phyloP scores from a whole-genome alignment of 2,888 invertebrate species.

The Phymatocera aterrima region DNA sequence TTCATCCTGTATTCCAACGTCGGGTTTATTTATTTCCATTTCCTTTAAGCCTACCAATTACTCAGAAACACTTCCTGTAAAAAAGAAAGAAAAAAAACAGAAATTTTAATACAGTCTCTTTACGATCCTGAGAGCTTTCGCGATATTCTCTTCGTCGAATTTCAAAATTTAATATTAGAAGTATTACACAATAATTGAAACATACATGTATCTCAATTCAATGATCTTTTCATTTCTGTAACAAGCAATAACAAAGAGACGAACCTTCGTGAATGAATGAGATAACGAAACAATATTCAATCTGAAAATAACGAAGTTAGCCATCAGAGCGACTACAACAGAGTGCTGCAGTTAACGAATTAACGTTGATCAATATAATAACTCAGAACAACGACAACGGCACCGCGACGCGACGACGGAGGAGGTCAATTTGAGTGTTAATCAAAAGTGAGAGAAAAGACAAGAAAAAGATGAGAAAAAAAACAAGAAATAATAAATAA shows the following conservation, averaged over 20 bases:
- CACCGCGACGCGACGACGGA: too few species aligned
- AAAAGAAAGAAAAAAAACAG: background rate
- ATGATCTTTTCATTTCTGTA: too few species aligned
- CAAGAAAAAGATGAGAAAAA: background rate
- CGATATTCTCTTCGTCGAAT: too few species aligned
- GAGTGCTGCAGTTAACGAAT: background rate
- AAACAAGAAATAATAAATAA: background rate
- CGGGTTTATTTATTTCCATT: slow-evolving; percentile 63
- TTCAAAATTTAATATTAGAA: too few species aligned
- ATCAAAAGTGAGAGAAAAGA: slow-evolving; percentile 17
- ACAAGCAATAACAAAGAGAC: too few species aligned
- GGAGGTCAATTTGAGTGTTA: slow-evolving; percentile 21
- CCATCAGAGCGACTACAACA: background rate
- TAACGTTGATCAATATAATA: slow-evolving; percentile 35
- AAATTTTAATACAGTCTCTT: too few species aligned
- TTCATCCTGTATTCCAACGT: slow-evolving; percentile 58
- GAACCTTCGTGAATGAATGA: too few species aligned
- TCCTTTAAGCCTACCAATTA: slow-evolving; percentile 50
- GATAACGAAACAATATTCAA: too few species aligned
- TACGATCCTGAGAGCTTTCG: too few species aligned
- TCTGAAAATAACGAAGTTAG: too few species aligned
- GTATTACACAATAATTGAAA: background rate
- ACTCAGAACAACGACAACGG: slow-evolving; percentile 22
- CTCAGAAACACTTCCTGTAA: slow-evolving; percentile 37
- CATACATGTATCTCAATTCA: too few species aligned